Percentiles rank a stretch among this genome's conserved stretches.
Conservation (phyloP, 2,888 invertebrate species). For the Orthosia gothica region DNA sequence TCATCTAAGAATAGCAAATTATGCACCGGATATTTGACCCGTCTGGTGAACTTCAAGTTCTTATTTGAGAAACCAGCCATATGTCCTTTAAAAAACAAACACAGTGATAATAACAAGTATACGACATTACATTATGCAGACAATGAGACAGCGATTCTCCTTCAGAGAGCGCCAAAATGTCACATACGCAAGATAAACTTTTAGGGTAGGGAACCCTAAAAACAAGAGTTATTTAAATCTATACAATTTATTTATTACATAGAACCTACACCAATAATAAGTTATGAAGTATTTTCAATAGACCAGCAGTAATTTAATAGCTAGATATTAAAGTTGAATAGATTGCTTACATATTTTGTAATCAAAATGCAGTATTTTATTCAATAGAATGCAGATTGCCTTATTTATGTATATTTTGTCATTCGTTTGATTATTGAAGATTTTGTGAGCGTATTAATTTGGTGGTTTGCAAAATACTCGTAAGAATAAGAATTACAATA, state of each 20-base stretch:
- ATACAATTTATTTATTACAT: neutral
- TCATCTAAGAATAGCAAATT: too few relatives aligned
- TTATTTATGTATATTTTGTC: constrained; percentile 12
- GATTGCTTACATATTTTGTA: neutral
- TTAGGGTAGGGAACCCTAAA: too few relatives aligned
- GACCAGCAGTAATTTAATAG: neutral
- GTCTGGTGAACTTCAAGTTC: too few relatives aligned
- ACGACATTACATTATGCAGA: neutral
- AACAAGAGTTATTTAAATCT: too few relatives aligned
- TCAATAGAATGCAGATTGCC: constrained; percentile 6
- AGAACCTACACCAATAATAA: neutral
- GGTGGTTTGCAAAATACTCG: neutral
- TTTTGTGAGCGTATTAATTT: neutral
- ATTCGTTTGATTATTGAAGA: neutral
- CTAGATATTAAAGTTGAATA: neutral
- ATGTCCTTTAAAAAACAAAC: neutral
- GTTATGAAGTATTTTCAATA: neutral
- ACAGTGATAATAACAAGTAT: neutral
- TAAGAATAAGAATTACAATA: neutral
- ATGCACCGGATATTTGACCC: too few relatives aligned
- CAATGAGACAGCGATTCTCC: neutral
- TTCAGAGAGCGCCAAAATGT: constrained; percentile 20
- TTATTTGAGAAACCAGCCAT: neutral
- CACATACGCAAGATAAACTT: neutral
- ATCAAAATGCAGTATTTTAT: constrained; percentile 3